Base-by-base conservation (phyloP, 1,140 invertebrate genomes). In the Conus ventricosus region DNA sequence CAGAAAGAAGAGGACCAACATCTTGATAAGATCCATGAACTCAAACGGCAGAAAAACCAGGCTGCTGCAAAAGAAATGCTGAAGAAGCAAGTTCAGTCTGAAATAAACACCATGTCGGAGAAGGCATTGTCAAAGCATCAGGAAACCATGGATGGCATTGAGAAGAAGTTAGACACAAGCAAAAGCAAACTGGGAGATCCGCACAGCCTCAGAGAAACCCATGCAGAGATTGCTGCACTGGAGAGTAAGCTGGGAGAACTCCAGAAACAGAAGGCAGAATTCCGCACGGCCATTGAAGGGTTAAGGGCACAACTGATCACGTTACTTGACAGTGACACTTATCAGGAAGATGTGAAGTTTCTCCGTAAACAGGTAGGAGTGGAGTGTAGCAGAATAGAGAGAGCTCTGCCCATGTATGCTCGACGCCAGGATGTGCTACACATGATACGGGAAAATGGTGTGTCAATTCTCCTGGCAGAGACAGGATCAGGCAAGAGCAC, bases 401-500 rank as follows among this genome's bases (percentile, higher is more conserved):
- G 80, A 13, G 91, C 91, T 23, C 89, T 94, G 20, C 94, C 94
- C 54, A 94, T 95, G 71, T 95, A 94, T 87, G 92, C 93, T 5
- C 88, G 90, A 75, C 89, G 92, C 51, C 88, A 90, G n/a, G 92
- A 93, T 25, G 93, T 95, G 23, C 39, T 94, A 1, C 87, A 91
- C 1, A 87, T 85, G 17, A 90, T 95, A 6, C 84, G 57, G 10
- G 25, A 91, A 1, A 92, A 93, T 63, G 92, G 93, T 67, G 94
- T 95, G 1, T 91, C 89, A 4, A 99, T 99, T 90, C 97, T 99
- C 88, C 98, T 99, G 95, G 99, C 99, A 81, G 97, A 97, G 87
- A 99, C 98, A n/a, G 98, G 99, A 1, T 98, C 98, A 51, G 99
- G 99, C 10, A 99, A 95, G 88, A 94, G 93, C 84, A 95, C 94